phyloP scores from a whole-genome alignment of 2,797 vertebrate genomes.

The Hafferia zeledoni region DNA sequence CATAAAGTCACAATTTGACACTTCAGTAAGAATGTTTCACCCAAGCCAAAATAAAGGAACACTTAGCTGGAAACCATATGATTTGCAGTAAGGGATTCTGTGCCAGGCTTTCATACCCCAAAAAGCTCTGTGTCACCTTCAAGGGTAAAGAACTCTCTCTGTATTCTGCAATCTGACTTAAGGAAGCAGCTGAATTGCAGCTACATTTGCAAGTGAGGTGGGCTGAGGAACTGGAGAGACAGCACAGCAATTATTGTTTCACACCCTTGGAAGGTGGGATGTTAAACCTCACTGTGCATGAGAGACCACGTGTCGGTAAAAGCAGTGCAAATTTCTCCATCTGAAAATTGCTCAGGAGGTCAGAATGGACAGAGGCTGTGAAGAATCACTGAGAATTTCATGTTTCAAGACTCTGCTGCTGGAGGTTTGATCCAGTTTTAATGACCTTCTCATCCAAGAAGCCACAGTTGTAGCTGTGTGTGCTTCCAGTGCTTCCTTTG shows the following conservation, averaged over 20 bases:
- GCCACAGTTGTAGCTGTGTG: accelerated
- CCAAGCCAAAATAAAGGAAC: constrained; percentile 60
- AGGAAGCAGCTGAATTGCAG: not conserved
- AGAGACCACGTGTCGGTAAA: not conserved
- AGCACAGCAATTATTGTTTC: not conserved
- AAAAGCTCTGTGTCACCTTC: not conserved
- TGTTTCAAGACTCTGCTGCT: not conserved
- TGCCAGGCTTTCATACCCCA: not conserved
- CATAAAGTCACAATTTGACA: constrained; percentile 56
- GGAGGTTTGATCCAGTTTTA: not conserved
- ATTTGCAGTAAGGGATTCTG: not conserved
- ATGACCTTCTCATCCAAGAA: not conserved
- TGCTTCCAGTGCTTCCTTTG: not conserved
- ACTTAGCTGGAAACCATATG: constrained; percentile 48
- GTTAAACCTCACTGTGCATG: not conserved
- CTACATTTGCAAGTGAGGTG: not conserved
- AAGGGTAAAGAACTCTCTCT: not conserved
- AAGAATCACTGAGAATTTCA: not conserved
- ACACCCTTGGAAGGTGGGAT: not conserved
- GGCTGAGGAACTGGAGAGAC: not conserved
- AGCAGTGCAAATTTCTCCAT: not conserved
- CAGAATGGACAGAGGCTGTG: not conserved
- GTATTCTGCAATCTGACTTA: not conserved
- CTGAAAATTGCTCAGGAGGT: not conserved
- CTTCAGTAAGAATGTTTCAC: constrained; percentile 47